A percentile compares a stretch with the other conserved stretches of the same genome.
Evolutionary conservation across 2,888 invertebrate species (phyloP).

Genomic region (Ochropacha duplaris): DNA sequence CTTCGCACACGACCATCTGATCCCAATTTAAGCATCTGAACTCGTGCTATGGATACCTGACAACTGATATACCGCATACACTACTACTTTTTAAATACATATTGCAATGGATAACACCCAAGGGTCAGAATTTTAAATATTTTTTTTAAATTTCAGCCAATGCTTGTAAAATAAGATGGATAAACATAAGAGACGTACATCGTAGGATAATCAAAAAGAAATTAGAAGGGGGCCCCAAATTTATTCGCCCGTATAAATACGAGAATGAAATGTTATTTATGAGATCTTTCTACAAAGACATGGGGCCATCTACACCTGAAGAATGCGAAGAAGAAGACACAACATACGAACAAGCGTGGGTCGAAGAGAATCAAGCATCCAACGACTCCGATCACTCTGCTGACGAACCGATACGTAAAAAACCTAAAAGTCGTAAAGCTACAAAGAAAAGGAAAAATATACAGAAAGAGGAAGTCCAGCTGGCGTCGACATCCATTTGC

Average conservation of each 20-base stretch:
- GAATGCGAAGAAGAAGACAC: conserved; percentile 41
- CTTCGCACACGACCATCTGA: no score
- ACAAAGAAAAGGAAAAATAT: conserved; percentile 34
- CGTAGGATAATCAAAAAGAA: conserved; percentile 61
- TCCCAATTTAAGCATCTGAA: no score
- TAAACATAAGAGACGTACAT: conserved; percentile 74
- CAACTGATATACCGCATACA: no score
- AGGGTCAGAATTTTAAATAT: background rate
- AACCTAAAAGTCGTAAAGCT: conserved; percentile 31
- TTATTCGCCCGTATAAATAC: conserved; percentile 63
- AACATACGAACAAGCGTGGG: conserved; percentile 35
- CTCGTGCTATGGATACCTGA: no score
- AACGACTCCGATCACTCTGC: conserved; percentile 9
- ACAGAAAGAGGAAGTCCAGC: conserved; percentile 32
- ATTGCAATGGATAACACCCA: no score
- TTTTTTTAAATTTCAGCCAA: conserved; percentile 52
- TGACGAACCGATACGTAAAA: conserved; percentile 14
- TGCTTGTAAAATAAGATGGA: conserved; percentile 74
- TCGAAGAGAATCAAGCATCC: conserved; percentile 19
- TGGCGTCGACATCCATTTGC: conserved; percentile 26
- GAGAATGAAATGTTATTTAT: conserved; percentile 63
- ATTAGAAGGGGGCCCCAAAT: conserved; percentile 28
- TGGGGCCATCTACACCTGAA: conserved; percentile 31
- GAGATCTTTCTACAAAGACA: conserved; percentile 64
- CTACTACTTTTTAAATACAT: no score